Evolutionary conservation across 1,140 invertebrate species (phyloP).

Genomic region (Macrobrachium nipponense): DNA sequence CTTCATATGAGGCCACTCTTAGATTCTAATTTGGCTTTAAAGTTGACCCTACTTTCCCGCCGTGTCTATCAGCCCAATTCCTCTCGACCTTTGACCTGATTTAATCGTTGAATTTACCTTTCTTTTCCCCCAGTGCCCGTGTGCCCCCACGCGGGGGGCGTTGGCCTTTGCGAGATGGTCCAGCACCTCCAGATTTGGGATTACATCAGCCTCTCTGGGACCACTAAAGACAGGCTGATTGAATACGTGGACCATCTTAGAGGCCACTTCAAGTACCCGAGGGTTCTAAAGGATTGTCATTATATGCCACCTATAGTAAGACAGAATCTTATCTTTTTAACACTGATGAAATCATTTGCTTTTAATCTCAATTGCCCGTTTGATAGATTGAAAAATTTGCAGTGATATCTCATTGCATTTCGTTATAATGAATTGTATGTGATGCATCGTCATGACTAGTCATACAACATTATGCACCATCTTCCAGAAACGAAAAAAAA

Average conservation of each 20-base stretch:
- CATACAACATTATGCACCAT: no score
- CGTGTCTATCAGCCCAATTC: not conserved
- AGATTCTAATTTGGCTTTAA: no score
- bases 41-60: not conserved
- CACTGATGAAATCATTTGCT: not conserved
- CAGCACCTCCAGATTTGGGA: slow-evolving; percentile 93
- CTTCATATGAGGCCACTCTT: no score
- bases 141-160: slow-evolving; percentile 92
- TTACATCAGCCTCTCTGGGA: slow-evolving; percentile 79
- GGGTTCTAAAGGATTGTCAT: slow-evolving; percentile 76
- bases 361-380: not conserved
- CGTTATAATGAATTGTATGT: no score
- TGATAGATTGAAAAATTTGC: not conserved
- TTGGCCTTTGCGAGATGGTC: slow-evolving; percentile 92
- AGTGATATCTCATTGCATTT: no score
- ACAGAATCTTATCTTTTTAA: not conserved
- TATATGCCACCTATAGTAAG: slow-evolving; percentile 81
- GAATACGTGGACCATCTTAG: slow-evolving; percentile 92
- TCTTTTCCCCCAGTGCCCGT: slow-evolving; percentile 80
- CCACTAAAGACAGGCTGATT: slow-evolving; percentile 79
- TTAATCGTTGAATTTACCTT: not conserved
- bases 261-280: slow-evolving; percentile 84
- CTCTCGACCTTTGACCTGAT: not conserved
- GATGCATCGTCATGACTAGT: no score
- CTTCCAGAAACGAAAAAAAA: no score